These are phyloP conservation scores for Mylabris phalerata DNA, from an alignment of 1,140 invertebrate species.

Conservation along the genomic window DNA sequence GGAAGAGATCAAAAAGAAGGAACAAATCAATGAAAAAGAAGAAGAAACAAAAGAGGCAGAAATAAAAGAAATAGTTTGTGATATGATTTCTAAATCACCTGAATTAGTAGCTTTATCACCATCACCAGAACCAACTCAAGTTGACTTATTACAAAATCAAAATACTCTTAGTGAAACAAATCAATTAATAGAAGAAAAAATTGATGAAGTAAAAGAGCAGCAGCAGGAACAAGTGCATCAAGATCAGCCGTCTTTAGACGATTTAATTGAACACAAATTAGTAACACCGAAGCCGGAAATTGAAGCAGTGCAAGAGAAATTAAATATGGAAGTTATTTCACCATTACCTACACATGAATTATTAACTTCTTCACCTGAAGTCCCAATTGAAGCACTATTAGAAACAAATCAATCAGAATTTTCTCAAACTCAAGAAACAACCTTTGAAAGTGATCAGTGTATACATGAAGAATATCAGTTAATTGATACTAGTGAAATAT, in stretches of 20 bases:
- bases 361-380: background rate
- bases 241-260: too few relatives aligned
- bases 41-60: slow-evolving; percentile 1
- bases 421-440: too few relatives aligned
- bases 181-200: background rate
- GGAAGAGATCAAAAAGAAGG: background rate
- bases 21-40: background rate
- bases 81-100: background rate
- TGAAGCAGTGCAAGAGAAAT: background rate
- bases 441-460: too few relatives aligned
- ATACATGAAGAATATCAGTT: background rate
- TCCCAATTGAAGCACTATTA: background rate
- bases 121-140: too few relatives aligned
- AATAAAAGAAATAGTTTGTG: background rate
- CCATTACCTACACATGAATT: background rate
- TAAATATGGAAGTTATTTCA: too few relatives aligned
- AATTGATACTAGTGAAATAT: background rate
- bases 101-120: too few relatives aligned
- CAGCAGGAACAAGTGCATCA: background rate
- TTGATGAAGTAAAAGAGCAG: background rate
- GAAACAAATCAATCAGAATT: background rate
- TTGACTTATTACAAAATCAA: background rate
- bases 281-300: background rate
- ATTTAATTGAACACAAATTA: too few relatives aligned
- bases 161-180: background rate